Evolutionary conservation across 2,888 invertebrate species (phyloP).

Genomic region (Yponomeuta malinellus): DNA sequence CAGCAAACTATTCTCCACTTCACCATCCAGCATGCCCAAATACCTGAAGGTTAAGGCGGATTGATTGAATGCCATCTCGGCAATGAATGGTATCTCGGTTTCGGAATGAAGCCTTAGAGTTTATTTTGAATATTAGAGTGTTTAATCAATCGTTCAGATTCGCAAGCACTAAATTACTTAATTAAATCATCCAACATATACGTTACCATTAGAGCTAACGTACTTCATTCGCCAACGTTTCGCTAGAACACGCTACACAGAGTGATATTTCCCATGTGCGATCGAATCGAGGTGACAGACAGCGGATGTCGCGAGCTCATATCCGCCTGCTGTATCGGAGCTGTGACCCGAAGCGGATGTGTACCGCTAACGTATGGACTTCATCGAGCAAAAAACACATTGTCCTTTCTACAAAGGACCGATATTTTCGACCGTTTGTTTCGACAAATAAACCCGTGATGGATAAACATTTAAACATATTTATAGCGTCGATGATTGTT

Average conservation of each 20-base stretch:
- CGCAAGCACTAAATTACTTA: no score
- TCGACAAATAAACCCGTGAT: not conserved
- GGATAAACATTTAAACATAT: not conserved
- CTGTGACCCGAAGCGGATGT: constrained; percentile 1
- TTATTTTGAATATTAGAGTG: no score
- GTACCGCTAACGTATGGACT: constrained; percentile 2
- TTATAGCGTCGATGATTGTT: not conserved
- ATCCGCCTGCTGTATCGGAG: constrained; percentile 9
- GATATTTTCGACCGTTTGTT: not conserved
- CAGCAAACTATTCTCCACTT: no score
- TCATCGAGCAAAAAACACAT: not conserved
- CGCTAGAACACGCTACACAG: not conserved
- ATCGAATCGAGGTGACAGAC: constrained; percentile 5
- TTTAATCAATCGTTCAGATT: no score
- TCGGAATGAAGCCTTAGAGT: no score
- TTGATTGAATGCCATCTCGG: no score
- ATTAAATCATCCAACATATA: no score
- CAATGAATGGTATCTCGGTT: no score
- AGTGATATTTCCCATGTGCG: not conserved
- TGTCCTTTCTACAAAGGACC: not conserved
- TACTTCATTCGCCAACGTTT: not conserved
- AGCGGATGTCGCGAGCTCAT: constrained; percentile 10
- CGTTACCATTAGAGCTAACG: no score
- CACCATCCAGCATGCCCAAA: no score
- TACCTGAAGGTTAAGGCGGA: no score